These are phyloP conservation scores for Phocoena sinus DNA, from an alignment of 2,113 vertebrate genomes.

Conservation along the genomic window DNA sequence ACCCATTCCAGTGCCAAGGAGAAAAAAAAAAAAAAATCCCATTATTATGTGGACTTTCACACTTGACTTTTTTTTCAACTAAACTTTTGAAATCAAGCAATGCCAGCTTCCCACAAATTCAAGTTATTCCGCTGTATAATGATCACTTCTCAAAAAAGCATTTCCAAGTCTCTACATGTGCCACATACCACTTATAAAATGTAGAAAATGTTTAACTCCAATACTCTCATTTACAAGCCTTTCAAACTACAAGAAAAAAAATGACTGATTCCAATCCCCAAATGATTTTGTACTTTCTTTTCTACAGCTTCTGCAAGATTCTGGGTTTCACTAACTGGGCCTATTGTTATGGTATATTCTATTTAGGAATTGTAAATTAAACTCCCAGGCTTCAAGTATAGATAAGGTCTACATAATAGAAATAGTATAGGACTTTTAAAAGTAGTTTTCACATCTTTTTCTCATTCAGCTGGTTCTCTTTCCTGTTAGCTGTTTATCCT, in stretches of 20 bases:
- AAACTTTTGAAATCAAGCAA: slow-evolving; percentile 1
- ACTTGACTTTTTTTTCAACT: neutral
- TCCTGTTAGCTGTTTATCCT: neutral
- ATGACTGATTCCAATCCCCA: neutral
- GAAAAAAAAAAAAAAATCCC: neutral
- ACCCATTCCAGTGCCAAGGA: neutral
- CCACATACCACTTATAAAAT: neutral
- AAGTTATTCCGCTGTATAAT: slow-evolving; percentile 9
- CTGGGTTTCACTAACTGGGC: neutral
- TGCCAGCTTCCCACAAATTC: neutral
- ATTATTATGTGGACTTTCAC: neutral
- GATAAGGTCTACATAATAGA: neutral
- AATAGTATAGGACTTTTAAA: neutral
- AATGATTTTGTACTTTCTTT: neutral
- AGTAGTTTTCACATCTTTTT: neutral
- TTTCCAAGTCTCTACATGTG: neutral
- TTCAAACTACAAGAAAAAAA: neutral
- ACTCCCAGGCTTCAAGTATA: neutral
- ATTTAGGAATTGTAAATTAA: neutral
- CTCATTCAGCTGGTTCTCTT: neutral
- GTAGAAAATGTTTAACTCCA: neutral
- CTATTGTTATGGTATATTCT: neutral
- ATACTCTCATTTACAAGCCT: neutral
- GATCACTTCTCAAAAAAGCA: neutral
- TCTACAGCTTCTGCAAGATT: neutral